Evolutionary conservation across 2,888 invertebrate genomes (phyloP), one percentile per base, ranked within the genome.

Genomic region (Epicampocera succincta): DNA sequence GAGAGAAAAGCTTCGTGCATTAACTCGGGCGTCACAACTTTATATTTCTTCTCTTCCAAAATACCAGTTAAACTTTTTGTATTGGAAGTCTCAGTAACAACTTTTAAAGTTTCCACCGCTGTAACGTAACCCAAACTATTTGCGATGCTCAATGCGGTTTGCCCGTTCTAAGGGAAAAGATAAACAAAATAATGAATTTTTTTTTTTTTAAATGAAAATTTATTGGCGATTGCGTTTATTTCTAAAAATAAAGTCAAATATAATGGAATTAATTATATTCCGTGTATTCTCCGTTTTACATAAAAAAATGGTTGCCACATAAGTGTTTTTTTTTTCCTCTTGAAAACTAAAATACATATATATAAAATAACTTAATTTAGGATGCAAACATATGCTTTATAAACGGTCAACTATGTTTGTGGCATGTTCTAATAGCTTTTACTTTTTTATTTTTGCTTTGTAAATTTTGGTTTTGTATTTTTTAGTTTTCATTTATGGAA

Each of bases 1-100:
- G 98, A 98, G 94, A 99, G 96, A 91, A 99, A 96, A 11, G 98
- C 97, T 91, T 99, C 99, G 91, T 99, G 99, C 97, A 99, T 98
- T 85, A 97, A 96, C 92, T 99, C 99, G 0, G 99, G 99, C 68
- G 98, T 97, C 84, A 98, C 96, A 65, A 99, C 98, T 91, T 97
- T 96, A 92, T 99, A 99, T 92, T 98, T 98, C 92, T 98, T 97
- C 90, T 99, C 99, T 90, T 99, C 99, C 12, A 89, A 72, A 4
- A 87, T 84, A 48, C 89, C 90, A 19, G 85, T 87, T 9, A 92
- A 89, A 6, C 94, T 93, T 13, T 94, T 94, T 13, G 94, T 93
- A 11, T 93, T 92, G 11, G 93, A 94, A 84, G 95, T 95, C 86
- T 97, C 96, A 0, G 97, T 97, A 72, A 98, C 97, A 0, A 97